A percentile compares a stretch with the other conserved stretches of the same genome.
phyloP scores from a whole-genome alignment of 1,140 invertebrate genomes.

The Drosophila quadrilineata region DNA sequence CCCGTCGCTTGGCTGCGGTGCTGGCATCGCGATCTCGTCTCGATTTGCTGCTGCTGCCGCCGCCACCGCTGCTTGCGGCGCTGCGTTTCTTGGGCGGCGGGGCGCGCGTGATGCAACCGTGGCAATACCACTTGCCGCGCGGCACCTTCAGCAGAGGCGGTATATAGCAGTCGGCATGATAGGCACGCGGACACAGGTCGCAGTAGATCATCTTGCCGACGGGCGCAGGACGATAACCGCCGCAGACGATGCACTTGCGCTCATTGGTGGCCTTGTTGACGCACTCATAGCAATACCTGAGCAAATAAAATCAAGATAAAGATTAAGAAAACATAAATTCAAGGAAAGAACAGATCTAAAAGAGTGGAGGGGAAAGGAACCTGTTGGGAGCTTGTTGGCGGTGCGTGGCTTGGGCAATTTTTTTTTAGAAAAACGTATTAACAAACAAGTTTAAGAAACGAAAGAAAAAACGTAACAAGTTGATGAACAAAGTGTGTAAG shows the following conservation, averaged over 20 bases:
- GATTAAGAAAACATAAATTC: too few species aligned
- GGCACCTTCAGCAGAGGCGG: conserved; percentile 93
- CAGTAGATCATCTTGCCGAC: conserved; percentile 91
- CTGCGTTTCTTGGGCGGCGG: conserved; percentile 85
- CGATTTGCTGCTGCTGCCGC: conserved; percentile 63
- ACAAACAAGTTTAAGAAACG: too few species aligned
- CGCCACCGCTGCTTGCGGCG: conserved; percentile 41
- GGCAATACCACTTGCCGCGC: conserved; percentile 93
- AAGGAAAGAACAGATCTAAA: too few species aligned
- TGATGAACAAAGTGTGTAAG: conserved; percentile 52
- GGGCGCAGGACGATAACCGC: conserved; percentile 85
- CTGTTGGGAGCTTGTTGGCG: too few species aligned
- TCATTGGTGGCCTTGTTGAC: conserved; percentile 96
- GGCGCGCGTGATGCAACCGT: conserved; percentile 89
- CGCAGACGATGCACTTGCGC: conserved; percentile 93
- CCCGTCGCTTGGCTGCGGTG: conserved; percentile 59
- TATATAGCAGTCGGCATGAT: conserved; percentile 95
- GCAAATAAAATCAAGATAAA: too few species aligned
- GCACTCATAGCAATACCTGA: conserved; percentile 96
- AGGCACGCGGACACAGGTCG: conserved; percentile 93
- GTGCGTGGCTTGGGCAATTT: too few species aligned
- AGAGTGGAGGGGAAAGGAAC: too few species aligned
- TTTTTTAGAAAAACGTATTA: too few species aligned
- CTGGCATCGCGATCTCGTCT: conserved; percentile 61
- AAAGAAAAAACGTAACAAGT: conserved; percentile 30